Evolutionary conservation across 2,113 vertebrate genomes (phyloP).

Genomic region (Microcebus lehilahytsara): DNA sequence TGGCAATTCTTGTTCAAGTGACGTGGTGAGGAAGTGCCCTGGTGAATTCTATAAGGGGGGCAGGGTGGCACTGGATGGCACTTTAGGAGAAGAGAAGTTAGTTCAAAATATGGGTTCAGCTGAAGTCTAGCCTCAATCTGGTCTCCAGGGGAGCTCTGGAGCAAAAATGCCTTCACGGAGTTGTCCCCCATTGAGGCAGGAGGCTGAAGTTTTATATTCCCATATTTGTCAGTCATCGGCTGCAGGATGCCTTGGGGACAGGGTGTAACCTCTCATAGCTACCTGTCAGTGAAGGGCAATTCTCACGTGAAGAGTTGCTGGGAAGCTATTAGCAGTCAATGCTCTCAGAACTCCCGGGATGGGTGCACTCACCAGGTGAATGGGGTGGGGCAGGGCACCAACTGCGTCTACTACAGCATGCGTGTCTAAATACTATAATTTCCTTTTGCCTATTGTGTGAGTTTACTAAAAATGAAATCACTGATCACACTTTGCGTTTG

Average conservation of each 20-base stretch:
- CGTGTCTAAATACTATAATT: neutral
- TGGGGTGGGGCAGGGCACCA: neutral
- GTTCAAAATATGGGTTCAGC: neutral
- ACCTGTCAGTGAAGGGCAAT: neutral
- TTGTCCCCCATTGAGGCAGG: neutral
- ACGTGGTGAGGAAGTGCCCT: neutral
- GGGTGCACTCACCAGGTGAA: neutral
- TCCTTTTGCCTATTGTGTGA: neutral
- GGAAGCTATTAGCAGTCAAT: neutral
- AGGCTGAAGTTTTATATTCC: neutral
- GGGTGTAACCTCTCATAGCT: neutral
- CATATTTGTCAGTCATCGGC: neutral
- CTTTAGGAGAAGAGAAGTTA: neutral
- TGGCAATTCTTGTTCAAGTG: neutral
- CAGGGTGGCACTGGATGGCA: neutral
- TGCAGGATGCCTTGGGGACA: neutral
- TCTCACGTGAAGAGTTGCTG: neutral
- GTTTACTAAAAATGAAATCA: neutral
- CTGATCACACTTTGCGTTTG: neutral
- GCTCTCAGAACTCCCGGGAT: neutral
- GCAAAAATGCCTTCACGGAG: neutral
- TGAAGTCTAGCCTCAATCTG: neutral
- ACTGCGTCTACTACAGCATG: neutral
- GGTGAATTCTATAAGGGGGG: neutral
- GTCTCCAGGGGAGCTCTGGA: neutral